Evolutionary conservation across 1,140 invertebrate species (phyloP).

Genomic region (Leptonema lineaticorne): DNA sequence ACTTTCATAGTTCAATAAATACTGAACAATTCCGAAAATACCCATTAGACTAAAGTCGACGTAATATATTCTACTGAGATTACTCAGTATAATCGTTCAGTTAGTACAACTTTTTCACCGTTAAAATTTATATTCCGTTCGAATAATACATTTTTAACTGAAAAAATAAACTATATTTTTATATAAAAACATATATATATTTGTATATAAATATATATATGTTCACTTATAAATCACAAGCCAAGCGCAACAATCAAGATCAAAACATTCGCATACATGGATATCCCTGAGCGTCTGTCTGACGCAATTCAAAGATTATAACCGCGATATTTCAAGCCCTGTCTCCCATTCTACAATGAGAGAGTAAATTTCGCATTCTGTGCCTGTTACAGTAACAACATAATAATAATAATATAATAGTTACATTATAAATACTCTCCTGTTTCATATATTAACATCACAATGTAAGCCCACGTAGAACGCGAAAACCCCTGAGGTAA

Average conservation of each 20-base stretch:
- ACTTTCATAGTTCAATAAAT: too few species aligned
- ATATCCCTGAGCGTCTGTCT: slow-evolving; percentile 17
- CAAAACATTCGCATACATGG: not conserved
- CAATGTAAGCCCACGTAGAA: not conserved
- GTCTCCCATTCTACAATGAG: not conserved
- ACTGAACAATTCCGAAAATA: too few species aligned
- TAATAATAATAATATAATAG: not conserved
- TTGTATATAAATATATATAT: too few species aligned
- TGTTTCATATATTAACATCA: not conserved
- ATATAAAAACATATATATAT: too few species aligned
- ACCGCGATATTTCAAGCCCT: slow-evolving; percentile 10
- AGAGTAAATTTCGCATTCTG: slow-evolving; percentile 2
- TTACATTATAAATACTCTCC: not conserved
- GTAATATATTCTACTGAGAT: too few species aligned
- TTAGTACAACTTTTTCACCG: too few species aligned
- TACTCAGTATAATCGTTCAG: too few species aligned
- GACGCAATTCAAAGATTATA: slow-evolving; percentile 14
- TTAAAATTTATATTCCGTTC: too few species aligned
- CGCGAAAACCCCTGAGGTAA: not conserved
- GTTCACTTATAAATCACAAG: slow-evolving; percentile 1
- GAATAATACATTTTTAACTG: too few species aligned
- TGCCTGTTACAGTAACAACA: not conserved
- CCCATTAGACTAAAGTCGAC: too few species aligned
- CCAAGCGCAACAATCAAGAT: slow-evolving; percentile 4
- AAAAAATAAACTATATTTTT: too few species aligned